A percentile compares a stretch with the other conserved stretches of the same genome.
These are phyloP conservation scores for Mythimna pallens DNA, from an alignment of 2,888 invertebrate species.

Conservation along the genomic window DNA sequence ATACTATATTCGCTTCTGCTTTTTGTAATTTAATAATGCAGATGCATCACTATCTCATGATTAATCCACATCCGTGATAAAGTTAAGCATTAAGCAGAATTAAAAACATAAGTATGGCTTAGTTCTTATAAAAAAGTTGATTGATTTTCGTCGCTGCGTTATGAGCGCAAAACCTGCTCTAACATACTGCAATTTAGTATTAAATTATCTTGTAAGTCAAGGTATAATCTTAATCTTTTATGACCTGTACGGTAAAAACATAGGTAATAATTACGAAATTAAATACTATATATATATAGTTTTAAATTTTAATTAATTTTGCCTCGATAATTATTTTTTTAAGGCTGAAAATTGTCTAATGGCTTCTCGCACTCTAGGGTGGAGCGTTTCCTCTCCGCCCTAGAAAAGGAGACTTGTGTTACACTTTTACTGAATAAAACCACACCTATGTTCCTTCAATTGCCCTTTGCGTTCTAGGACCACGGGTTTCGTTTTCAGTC, in stretches of 20 bases:
- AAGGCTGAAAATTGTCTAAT: no score
- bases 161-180: conserved; percentile 12
- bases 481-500: no score
- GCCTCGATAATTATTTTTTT: no score
- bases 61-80: conserved; percentile 1
- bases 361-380: no score
- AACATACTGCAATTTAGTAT: conserved; percentile 7
- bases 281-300: no score
- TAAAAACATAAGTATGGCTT: not conserved
- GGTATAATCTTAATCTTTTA: conserved; percentile 26
- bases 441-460: no score
- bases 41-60: not conserved
- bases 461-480: no score
- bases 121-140: not conserved
- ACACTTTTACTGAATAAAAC: no score
- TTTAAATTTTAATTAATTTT: no score
- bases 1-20: not conserved
- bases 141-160: conserved; percentile 8
- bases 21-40: not conserved
- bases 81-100: not conserved
- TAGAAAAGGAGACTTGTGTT: no score
- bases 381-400: no score
- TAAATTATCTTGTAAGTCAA: conserved; percentile 29
- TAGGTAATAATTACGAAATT: not conserved
- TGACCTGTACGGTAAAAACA: conserved; percentile 32